Conservation (phyloP, 2,797 vertebrate genomes). For the Zenarchopterus dispar region DNA sequence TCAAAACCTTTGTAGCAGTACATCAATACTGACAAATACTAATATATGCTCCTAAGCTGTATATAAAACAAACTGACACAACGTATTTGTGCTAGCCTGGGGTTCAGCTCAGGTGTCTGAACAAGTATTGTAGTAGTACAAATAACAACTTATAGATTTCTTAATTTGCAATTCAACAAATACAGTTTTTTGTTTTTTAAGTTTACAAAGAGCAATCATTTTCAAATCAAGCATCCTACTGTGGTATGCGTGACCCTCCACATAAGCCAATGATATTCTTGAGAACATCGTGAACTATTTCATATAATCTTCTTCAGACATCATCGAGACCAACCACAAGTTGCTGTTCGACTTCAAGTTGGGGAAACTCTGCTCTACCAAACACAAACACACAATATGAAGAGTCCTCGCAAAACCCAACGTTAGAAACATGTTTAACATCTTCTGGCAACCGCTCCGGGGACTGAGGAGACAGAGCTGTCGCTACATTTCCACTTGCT, state of each 20-base stretch:
- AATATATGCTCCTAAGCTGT: constrained; percentile 10
- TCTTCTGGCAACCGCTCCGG: constrained; percentile 23
- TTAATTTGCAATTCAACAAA: background rate
- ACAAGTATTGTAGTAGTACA: too few relatives aligned
- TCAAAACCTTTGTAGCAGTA: constrained; percentile 9
- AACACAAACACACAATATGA: too few relatives aligned
- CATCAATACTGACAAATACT: constrained; percentile 7
- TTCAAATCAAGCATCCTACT: too few relatives aligned
- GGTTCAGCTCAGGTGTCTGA: constrained; percentile 23
- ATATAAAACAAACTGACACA: constrained; percentile 12
- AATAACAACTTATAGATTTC: background rate
- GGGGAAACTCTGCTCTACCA: background rate
- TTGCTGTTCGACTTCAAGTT: background rate
- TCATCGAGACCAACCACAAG: too few relatives aligned
- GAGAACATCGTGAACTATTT: too few relatives aligned
- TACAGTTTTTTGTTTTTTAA: too few relatives aligned
- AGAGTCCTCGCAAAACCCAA: background rate
- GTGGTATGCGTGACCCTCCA: too few relatives aligned
- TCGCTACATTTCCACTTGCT: constrained; percentile 26
- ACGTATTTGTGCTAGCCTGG: constrained; percentile 20
- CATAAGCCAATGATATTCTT: too few relatives aligned
- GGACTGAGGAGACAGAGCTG: constrained; percentile 27
- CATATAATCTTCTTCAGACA: too few relatives aligned
- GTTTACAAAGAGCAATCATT: too few relatives aligned
- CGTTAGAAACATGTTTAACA: background rate